These are phyloP conservation scores for Gadopsis bispinosus DNA, from an alignment of 2,797 vertebrate species.

Conservation along the genomic window DNA sequence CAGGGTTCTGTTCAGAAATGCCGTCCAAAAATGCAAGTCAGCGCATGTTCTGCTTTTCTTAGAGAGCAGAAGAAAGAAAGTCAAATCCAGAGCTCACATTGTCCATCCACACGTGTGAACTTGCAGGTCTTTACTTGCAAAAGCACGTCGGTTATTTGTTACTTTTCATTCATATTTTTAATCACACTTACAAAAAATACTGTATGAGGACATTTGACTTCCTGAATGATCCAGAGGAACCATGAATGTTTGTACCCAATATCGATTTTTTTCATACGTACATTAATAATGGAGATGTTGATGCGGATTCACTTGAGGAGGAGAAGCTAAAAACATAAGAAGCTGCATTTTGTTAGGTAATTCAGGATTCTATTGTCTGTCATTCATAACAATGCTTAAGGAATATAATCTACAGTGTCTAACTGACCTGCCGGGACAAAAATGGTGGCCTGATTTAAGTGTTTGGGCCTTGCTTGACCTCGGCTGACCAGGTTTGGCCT, in stretches of 20 bases:
- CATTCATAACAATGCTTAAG: not conserved
- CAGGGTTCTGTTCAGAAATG: too few relatives aligned
- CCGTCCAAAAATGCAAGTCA: constrained; percentile 59
- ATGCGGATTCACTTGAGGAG: not conserved
- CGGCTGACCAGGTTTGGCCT: not conserved
- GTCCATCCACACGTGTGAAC: not conserved
- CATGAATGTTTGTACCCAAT: not conserved
- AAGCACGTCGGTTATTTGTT: not conserved
- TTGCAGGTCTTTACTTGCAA: constrained; percentile 2
- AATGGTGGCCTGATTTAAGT: not conserved
- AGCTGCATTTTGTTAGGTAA: not conserved
- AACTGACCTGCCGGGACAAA: not conserved
- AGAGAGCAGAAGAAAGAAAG: not conserved
- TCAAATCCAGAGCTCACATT: constrained; percentile 3
- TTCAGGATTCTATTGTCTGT: not conserved
- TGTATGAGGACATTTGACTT: not conserved
- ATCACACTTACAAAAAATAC: not conserved
- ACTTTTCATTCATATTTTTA: constrained; percentile 2
- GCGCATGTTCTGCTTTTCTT: constrained; percentile 22
- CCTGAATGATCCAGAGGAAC: not conserved
- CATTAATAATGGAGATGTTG: not conserved
- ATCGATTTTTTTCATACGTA: not conserved
- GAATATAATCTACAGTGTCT: not conserved
- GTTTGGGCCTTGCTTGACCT: not conserved
- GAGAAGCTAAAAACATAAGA: not conserved